Conservation (phyloP, 2,797 vertebrate species). For the Onychomys torridus region DNA sequence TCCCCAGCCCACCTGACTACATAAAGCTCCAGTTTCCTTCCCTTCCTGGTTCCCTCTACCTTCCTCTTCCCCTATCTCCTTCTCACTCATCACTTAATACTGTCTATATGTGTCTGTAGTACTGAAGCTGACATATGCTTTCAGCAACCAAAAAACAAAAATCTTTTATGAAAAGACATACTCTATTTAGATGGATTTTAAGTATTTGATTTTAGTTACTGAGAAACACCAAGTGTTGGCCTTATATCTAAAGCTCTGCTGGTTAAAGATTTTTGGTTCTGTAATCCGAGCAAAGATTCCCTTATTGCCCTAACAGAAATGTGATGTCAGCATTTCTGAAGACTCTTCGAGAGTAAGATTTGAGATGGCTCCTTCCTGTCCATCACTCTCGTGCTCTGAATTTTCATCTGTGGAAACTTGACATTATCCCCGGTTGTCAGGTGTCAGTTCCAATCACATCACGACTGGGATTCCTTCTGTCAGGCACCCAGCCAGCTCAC, state of each 20-base stretch:
- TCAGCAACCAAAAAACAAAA: conserved; percentile 60
- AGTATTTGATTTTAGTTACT: conserved; percentile 33
- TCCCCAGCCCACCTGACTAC: not conserved
- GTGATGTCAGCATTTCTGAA: not conserved
- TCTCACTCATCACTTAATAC: not conserved
- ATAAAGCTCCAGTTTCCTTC: not conserved
- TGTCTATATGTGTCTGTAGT: not conserved
- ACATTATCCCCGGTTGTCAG: not conserved
- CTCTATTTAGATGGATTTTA: conserved; percentile 52
- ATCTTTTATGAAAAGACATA: conserved; percentile 38
- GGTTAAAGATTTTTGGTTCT: conserved; percentile 16
- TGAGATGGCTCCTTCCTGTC: not conserved
- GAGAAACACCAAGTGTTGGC: conserved; percentile 26
- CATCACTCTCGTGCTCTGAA: not conserved
- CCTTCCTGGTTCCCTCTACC: not conserved
- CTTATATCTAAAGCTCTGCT: conserved; percentile 14
- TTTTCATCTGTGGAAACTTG: not conserved
- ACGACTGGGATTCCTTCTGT: not conserved
- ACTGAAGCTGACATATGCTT: conserved; percentile 1
- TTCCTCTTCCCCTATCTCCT: not conserved
- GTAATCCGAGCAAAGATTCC: conserved; percentile 22
- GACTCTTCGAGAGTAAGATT: not conserved
- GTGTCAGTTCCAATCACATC: not conserved
- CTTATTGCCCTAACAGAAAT: not conserved
- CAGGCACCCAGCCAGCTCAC: not conserved